Conservation (phyloP, 92 coral and sea anemone species). For the Porites divaricata region DNA sequence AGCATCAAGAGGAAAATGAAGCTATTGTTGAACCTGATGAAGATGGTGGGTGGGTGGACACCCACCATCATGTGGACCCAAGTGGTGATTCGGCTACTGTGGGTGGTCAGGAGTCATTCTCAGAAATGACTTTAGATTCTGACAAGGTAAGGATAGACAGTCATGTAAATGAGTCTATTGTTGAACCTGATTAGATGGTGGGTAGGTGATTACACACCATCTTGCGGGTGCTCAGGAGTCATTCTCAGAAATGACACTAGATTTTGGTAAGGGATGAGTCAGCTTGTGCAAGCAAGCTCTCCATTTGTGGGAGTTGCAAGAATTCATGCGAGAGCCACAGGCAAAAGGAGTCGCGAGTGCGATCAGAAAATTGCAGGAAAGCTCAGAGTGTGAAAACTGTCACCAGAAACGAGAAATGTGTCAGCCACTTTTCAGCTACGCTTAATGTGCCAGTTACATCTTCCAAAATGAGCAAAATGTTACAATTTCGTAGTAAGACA, state of each 20-base stretch:
- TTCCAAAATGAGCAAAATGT: no score
- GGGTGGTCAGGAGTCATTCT: constrained; percentile 85
- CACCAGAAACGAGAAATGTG: no score
- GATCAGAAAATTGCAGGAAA: no score
- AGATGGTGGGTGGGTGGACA: constrained; percentile 99
- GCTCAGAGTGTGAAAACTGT: no score
- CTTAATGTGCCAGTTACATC: no score
- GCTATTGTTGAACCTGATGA: constrained; percentile 99
- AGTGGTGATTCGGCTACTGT: constrained; percentile 77
- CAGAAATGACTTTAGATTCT: constrained; percentile 91
- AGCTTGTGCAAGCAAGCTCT: not conserved
- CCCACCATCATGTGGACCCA: constrained; percentile 92
- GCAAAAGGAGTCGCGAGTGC: no score
- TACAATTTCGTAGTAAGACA: no score
- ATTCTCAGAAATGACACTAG: constrained; percentile 92
- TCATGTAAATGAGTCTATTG: constrained; percentile 84
- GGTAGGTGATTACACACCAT: constrained; percentile 99
- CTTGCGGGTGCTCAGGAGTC: constrained; percentile 90
- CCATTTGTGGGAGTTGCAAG: no score
- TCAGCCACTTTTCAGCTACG: no score
- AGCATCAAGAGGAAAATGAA: constrained; percentile 95
- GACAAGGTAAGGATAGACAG: no score
- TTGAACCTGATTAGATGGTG: constrained; percentile 99
- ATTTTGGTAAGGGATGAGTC: constrained; percentile 64
- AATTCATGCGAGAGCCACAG: no score